Percentiles rank a stretch among this genome's conserved stretches.
phyloP scores from a whole-genome alignment of 2,113 vertebrate genomes.

The Ptyas mucosa region DNA sequence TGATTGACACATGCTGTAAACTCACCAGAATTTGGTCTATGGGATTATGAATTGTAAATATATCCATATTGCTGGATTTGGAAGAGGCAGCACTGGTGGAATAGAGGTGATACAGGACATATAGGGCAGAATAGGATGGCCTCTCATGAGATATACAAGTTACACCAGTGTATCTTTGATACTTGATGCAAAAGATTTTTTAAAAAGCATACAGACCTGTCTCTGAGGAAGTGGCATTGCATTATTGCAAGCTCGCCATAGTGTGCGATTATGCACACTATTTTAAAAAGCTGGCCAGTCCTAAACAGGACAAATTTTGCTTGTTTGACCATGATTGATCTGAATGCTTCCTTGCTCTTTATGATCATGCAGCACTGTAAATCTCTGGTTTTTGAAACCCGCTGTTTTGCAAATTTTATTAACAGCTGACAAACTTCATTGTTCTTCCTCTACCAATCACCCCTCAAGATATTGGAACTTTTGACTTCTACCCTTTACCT shows the following conservation, averaged over 20 bases:
- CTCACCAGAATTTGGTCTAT: not conserved
- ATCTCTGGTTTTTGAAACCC: constrained; percentile 3
- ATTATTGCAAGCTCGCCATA: not conserved
- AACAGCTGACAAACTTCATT: not conserved
- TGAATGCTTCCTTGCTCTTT: not conserved
- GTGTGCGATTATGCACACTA: not conserved
- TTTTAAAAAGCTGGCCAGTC: not conserved
- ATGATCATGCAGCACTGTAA: not conserved
- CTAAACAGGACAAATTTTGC: not conserved
- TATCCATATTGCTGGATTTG: not conserved
- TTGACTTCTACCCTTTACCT: constrained; percentile 16
- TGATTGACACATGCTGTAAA: not conserved
- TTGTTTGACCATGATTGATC: not conserved
- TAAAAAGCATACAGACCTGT: not conserved
- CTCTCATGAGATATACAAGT: not conserved
- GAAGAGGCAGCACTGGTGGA: not conserved
- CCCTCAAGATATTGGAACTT: not conserved
- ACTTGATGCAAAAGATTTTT: not conserved
- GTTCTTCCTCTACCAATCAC: not conserved
- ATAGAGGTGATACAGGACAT: not conserved
- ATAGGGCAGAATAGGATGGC: not conserved
- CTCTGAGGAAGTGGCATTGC: not conserved
- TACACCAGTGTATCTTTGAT: not conserved
- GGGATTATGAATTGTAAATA: not conserved
- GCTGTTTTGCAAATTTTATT: not conserved